phyloP scores from a whole-genome alignment of 2,797 vertebrate species.

The Muscicapa striata region DNA sequence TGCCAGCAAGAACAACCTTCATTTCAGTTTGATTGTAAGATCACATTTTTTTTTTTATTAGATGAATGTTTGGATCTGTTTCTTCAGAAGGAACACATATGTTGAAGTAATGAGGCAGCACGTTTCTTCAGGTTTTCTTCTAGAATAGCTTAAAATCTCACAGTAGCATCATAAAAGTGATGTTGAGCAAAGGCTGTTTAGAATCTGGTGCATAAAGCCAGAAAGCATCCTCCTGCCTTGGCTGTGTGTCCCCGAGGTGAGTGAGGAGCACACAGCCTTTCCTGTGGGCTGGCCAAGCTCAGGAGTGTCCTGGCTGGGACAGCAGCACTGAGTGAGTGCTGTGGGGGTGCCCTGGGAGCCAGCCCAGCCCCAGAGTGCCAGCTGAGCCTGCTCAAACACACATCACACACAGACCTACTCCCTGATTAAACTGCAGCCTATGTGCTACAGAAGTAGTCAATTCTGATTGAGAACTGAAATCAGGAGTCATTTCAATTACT shows the following conservation, averaged over 20 bases:
- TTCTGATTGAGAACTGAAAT: neutral
- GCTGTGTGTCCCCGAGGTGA: rapidly evolving
- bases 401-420: rapidly evolving
- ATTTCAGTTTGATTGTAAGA: slow-evolving; percentile 40
- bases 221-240: neutral
- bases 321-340: rapidly evolving
- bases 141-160: neutral
- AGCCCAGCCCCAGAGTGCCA: neutral
- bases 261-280: neutral
- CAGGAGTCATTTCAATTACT: neutral
- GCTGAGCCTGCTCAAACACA: rapidly evolving
- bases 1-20: slow-evolving; percentile 30
- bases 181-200: neutral
- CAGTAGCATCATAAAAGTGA: neutral
- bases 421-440: rapidly evolving
- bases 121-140: neutral
- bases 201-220: neutral
- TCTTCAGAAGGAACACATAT: neutral
- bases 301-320: neutral
- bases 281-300: rapidly evolving
- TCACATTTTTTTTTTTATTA: slow-evolving; percentile 28
- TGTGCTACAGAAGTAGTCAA: neutral
- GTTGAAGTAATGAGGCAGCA: neutral
- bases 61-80: neutral
- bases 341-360: neutral